A percentile compares a stretch with the other conserved stretches of the same genome.
phyloP scores from a whole-genome alignment of 2,888 invertebrate species.

The Brassicogethes aeneus region DNA sequence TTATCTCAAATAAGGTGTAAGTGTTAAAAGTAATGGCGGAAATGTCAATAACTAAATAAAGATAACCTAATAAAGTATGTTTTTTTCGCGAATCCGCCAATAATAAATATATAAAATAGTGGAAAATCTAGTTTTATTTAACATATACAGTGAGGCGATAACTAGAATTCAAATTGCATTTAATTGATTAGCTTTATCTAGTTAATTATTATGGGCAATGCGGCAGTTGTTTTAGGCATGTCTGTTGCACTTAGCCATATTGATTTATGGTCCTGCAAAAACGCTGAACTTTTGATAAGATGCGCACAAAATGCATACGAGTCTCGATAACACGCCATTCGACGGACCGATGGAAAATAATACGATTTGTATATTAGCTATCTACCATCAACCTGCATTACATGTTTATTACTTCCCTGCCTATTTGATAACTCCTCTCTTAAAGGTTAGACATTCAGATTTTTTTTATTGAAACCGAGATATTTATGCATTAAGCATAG shows the following conservation, averaged over 20 bases:
- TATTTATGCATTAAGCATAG: too few relatives aligned
- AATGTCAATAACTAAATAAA: not conserved
- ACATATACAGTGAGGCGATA: slow-evolving; percentile 21
- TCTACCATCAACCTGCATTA: not conserved
- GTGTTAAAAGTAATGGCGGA: not conserved
- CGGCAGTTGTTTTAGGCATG: slow-evolving; percentile 23
- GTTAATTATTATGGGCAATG: slow-evolving; percentile 30
- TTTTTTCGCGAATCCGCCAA: not conserved
- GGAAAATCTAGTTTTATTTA: slow-evolving; percentile 25
- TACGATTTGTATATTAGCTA: not conserved
- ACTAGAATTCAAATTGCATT: slow-evolving; percentile 29
- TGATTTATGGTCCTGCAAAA: slow-evolving; percentile 21
- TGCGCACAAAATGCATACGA: not conserved
- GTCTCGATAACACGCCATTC: not conserved
- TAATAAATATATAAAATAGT: slow-evolving; percentile 18
- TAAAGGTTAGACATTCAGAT: too few relatives aligned
- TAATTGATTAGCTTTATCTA: slow-evolving; percentile 32
- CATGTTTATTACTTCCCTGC: not conserved
- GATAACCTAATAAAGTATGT: slow-evolving; percentile 6
- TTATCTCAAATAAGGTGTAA: not conserved
- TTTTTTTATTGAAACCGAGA: too few relatives aligned
- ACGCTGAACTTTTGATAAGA: slow-evolving; percentile 3
- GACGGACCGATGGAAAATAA: not conserved
- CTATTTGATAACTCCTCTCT: too few relatives aligned
- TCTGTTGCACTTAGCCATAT: slow-evolving; percentile 18